phyloP scores from a whole-genome alignment of 64 coral and sea anemone species.

The Pocillopora damicornis region DNA sequence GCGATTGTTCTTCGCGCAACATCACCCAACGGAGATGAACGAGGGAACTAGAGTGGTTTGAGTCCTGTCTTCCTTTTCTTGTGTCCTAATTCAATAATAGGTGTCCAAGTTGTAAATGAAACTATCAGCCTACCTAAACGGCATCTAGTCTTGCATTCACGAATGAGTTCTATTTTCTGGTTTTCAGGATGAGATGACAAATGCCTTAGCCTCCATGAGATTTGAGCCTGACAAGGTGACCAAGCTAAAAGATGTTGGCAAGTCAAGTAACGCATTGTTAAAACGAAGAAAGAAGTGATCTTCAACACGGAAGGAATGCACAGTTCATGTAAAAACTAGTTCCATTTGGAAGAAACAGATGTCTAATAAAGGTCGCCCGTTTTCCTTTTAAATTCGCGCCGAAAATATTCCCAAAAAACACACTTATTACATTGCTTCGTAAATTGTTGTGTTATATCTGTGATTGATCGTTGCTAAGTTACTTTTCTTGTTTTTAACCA shows the following conservation, averaged over 20 bases:
- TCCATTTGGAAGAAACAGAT: not conserved
- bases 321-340: not conserved
- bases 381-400: not conserved
- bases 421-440: not conserved
- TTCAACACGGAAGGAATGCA: not conserved
- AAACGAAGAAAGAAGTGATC: conserved; percentile 83
- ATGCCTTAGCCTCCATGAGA: conserved; percentile 86
- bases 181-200: conserved; percentile 85
- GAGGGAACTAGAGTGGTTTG: too few relatives aligned
- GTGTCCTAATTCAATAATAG: too few relatives aligned
- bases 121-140: too few relatives aligned
- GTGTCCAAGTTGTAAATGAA: too few relatives aligned
- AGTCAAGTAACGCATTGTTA: conserved; percentile 81
- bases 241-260: conserved; percentile 78
- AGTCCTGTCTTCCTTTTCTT: too few relatives aligned
- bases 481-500: too few relatives aligned
- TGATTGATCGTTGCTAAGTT: not conserved
- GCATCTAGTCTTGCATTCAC: too few relatives aligned
- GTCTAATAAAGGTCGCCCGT: not conserved
- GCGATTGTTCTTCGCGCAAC: too few relatives aligned
- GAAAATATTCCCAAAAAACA: not conserved
- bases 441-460: not conserved
- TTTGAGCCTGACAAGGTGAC: conserved; percentile 86
- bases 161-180: not conserved
- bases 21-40: too few relatives aligned